Evolutionary conservation across 2,113 vertebrate genomes (phyloP).

Genomic region (Periophthalmodon schlosseri): DNA sequence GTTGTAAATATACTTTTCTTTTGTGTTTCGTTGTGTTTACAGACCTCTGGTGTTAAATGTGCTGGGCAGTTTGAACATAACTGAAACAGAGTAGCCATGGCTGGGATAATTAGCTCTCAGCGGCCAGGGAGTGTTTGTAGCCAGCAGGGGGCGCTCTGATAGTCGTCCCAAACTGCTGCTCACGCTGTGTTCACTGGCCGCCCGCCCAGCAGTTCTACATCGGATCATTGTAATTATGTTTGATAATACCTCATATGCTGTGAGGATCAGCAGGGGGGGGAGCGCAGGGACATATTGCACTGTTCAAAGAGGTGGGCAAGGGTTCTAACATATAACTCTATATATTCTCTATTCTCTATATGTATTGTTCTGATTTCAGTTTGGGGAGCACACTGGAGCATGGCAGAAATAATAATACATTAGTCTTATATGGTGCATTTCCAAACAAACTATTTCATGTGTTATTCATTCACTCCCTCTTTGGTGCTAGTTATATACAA

Average conservation of each 20-base stretch:
- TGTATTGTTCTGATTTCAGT: not conserved
- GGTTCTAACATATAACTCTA: not conserved
- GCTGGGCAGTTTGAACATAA: not conserved
- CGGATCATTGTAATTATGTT: not conserved
- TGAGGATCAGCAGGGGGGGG: not conserved
- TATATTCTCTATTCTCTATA: no score
- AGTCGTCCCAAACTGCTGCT: not conserved
- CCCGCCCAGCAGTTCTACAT: not conserved
- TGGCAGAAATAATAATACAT: not conserved
- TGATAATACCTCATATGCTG: not conserved
- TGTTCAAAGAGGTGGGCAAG: not conserved
- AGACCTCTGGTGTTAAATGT: not conserved
- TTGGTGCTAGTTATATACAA: no score
- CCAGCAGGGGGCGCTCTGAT: slow-evolving; percentile 3
- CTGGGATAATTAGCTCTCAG: slow-evolving; percentile 6
- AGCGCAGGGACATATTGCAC: not conserved
- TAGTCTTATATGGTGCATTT: no score
- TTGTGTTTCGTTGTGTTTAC: not conserved
- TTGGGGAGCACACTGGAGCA: not conserved
- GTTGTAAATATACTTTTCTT: not conserved
- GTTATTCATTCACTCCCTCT: no score
- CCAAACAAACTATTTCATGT: no score
- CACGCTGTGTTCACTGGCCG: not conserved
- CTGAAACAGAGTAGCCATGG: not conserved
- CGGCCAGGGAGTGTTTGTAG: slow-evolving; percentile 4